Evolutionary conservation across 2,797 vertebrate genomes (phyloP), one percentile per base, ranked within the genome.

Genomic region (Gadopsis bispinosus): DNA sequence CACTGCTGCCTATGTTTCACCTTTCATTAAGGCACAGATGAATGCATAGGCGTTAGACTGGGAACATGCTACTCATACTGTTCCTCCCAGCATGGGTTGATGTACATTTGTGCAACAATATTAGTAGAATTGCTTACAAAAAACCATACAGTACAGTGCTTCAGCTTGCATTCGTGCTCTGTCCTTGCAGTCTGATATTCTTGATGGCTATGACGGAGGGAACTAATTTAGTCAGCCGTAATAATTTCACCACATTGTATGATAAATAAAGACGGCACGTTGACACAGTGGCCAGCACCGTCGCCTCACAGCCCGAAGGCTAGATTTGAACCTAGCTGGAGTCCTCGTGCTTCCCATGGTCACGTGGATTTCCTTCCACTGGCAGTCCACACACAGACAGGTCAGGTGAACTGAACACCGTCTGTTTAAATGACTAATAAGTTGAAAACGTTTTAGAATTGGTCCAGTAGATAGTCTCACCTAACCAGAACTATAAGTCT

Each of bases 271-370:
- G 39, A 45, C 48, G 47, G 31, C 39, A 31, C 22, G 13, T 39
- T 63, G 43, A 51, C 43, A 54, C 56, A 13, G 62, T 69, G 29
- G 35, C 60, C 61, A 48, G 48, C 54, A 20, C 58, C 65, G 54
- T 17, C n/a, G 47, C 60, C n/a, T 62, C 55, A 31, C 67, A 59
- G 37, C n/a, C 58, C 22, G 37, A 60, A n/a, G 20, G 39, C 43
- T 66, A 41, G 19, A 69, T 53, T 56, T 56, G 35, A 77, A 60
- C 59, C 48, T 29, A 60, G 53, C 33, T 69, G 48, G 66, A 74
- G 19, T 47, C 66, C 41, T 77, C 11, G 4, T 53, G 35, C 59
- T 63, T 16, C n/a, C 3, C 7, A 26, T 53, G 17, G 20, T 55
- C 13, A 7, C 55, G n/a, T 51, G 7, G 8, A 48, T 47, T 59